Evolutionary conservation across 2,888 invertebrate genomes (phyloP).

Genomic region (Elysia crispata): DNA sequence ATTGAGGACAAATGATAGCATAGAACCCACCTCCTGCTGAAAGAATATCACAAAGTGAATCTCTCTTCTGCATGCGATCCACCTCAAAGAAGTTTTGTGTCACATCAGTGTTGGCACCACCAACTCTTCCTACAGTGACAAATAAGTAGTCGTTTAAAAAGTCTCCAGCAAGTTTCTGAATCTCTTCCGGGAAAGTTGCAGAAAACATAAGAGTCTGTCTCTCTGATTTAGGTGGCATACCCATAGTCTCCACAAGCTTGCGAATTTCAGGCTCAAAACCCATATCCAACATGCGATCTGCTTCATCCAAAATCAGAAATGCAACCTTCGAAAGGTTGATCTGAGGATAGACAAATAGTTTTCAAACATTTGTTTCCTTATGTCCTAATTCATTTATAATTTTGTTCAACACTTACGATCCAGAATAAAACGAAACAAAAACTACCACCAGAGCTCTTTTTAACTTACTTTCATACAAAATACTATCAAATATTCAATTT

Average conservation of each 20-base stretch:
- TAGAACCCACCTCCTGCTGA: slow-evolving; percentile 69
- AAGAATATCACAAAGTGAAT: slow-evolving; percentile 85
- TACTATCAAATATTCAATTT: too few relatives aligned
- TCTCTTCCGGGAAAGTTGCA: slow-evolving; percentile 85
- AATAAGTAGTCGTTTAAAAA: slow-evolving; percentile 90
- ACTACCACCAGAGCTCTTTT: too few relatives aligned
- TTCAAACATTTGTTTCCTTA: too few relatives aligned
- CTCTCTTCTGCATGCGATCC: slow-evolving; percentile 85
- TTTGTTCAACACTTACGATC: too few relatives aligned
- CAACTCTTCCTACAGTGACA: slow-evolving; percentile 92
- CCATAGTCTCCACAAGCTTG: slow-evolving; percentile 68
- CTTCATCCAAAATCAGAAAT: slow-evolving; percentile 88
- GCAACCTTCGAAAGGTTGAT: slow-evolving; percentile 80
- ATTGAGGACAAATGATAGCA: background rate
- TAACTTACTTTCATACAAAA: too few relatives aligned
- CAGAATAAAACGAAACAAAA: too few relatives aligned
- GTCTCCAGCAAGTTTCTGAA: slow-evolving; percentile 88
- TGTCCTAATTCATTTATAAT: too few relatives aligned
- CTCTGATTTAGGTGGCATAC: slow-evolving; percentile 72
- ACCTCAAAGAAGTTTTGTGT: slow-evolving; percentile 83
- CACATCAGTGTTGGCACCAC: slow-evolving; percentile 94
- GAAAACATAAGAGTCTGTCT: slow-evolving; percentile 85
- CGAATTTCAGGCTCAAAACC: slow-evolving; percentile 81
- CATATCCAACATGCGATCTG: slow-evolving; percentile 89
- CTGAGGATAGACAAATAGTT: slow-evolving; percentile 61